These are phyloP conservation scores for Microtus oregoni DNA, from an alignment of 2,113 vertebrate species.

Conservation along the genomic window DNA sequence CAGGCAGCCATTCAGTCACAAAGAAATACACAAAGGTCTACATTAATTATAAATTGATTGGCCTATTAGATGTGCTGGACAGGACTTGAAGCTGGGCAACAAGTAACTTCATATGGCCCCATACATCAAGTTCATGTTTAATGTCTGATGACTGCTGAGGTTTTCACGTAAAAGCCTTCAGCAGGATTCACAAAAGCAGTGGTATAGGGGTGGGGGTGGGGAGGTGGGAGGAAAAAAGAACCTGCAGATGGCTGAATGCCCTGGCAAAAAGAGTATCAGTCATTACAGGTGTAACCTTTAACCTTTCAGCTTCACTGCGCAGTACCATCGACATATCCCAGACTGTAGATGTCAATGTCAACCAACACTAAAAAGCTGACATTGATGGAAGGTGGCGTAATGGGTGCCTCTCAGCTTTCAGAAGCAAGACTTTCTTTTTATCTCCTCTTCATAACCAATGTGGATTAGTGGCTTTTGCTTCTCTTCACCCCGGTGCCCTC, in stretches of 20 bases:
- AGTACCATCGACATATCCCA: slow-evolving; percentile 54
- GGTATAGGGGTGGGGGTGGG: too few species aligned
- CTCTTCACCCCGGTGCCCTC: neutral
- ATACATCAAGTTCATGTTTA: slow-evolving; percentile 59
- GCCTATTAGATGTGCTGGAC: neutral
- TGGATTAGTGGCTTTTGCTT: slow-evolving; percentile 35
- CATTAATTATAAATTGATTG: too few species aligned
- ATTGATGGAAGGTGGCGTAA: slow-evolving; percentile 45
- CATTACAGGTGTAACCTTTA: slow-evolving; percentile 73
- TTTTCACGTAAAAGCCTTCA: slow-evolving; percentile 76
- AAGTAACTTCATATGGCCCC: slow-evolving; percentile 4
- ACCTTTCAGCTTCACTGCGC: slow-evolving; percentile 72
- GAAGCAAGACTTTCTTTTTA: slow-evolving; percentile 60
- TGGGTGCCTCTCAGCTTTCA: slow-evolving; percentile 19
- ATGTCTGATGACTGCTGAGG: slow-evolving; percentile 63
- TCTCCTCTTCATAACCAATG: slow-evolving; percentile 40
- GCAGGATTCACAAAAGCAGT: slow-evolving; percentile 35
- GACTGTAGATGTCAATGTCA: neutral
- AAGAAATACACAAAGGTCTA: too few species aligned
- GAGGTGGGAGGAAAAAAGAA: neutral
- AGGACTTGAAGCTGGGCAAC: neutral
- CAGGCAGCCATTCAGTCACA: too few species aligned
- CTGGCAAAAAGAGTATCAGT: slow-evolving; percentile 69
- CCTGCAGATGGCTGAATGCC: slow-evolving; percentile 63
- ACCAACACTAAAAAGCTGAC: slow-evolving; percentile 48